Conservation (phyloP, 2,113 vertebrate genomes). For the Trochalopteron elliotii region DNA sequence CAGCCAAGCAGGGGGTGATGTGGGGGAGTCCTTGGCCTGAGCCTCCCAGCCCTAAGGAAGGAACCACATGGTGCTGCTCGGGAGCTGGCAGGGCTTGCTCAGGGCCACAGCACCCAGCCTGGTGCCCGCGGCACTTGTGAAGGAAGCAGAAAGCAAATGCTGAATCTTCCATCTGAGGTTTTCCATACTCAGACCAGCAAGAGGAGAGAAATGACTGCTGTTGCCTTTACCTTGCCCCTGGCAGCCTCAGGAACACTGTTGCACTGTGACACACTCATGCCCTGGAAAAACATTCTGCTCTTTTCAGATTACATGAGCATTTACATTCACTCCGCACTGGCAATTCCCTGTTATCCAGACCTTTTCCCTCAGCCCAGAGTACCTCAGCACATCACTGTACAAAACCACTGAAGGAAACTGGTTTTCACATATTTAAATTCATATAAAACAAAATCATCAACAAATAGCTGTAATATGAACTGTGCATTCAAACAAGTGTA, state of each 20-base stretch:
- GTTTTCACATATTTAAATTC: not conserved
- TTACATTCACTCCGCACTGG: not conserved
- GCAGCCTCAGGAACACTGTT: not conserved
- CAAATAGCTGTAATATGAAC: not conserved
- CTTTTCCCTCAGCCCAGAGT: not conserved
- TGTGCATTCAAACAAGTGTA: not conserved
- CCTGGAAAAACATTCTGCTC: not conserved
- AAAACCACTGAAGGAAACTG: not conserved
- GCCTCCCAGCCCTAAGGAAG: not conserved
- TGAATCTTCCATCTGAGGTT: not conserved
- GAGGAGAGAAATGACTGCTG: not conserved
- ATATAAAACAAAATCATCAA: not conserved
- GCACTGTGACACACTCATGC: not conserved
- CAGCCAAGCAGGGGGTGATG: not conserved
- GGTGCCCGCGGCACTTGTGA: not conserved
- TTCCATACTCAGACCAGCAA: not conserved
- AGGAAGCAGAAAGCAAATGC: not conserved
- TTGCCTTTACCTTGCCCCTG: not conserved
- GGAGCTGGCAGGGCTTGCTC: not conserved
- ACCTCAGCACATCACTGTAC: rapidly evolving
- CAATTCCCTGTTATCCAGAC: not conserved
- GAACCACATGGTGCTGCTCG: rapidly evolving
- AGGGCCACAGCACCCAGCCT: not conserved
- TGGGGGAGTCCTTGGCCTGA: not conserved
- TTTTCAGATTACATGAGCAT: not conserved